These are phyloP conservation scores for Lutjanus erythropterus DNA, from an alignment of 2,113 vertebrate species.

Conservation along the genomic window DNA sequence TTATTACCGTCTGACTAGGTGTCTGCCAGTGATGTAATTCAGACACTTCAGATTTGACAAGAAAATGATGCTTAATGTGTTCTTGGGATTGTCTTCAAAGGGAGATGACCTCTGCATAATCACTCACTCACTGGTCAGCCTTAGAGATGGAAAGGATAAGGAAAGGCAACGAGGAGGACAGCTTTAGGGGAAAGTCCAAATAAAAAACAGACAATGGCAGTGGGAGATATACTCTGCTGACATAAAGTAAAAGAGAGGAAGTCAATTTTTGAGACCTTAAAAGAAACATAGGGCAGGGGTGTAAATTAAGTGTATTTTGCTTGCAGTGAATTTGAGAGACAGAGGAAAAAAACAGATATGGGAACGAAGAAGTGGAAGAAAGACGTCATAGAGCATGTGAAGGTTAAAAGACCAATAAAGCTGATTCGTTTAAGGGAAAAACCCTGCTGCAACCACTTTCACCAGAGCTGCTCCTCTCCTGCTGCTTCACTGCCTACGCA, in stretches of 20 bases:
- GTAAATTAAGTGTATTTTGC: conserved; percentile 14
- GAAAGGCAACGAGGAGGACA: conserved; percentile 23
- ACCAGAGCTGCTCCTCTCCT: conserved; percentile 64
- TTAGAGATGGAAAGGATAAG: conserved; percentile 46
- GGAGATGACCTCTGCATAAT: conserved; percentile 75
- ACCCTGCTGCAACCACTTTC: conserved; percentile 53
- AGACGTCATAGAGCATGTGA: conserved; percentile 58
- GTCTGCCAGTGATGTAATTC: conserved; percentile 78
- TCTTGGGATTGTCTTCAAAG: conserved; percentile 67
- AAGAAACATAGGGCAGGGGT: conserved; percentile 7
- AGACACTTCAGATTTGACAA: conserved; percentile 82
- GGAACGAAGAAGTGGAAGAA: no score
- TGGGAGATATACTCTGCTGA: conserved; percentile 19
- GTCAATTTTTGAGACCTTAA: conserved; percentile 14
- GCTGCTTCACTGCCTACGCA: conserved; percentile 76
- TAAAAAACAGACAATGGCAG: neutral
- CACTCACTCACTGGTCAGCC: conserved; percentile 62
- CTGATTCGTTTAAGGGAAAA: conserved; percentile 68
- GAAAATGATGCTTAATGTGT: conserved; percentile 77
- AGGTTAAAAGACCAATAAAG: conserved; percentile 78
- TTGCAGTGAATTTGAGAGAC: conserved; percentile 14
- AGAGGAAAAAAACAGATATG: conserved; percentile 9
- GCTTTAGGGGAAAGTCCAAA: conserved; percentile 29
- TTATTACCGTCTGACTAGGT: conserved; percentile 56
- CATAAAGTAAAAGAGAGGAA: conserved; percentile 1